Evolutionary conservation across 2,113 vertebrate species (phyloP).

Genomic region (Malurus alboscapulatus): DNA sequence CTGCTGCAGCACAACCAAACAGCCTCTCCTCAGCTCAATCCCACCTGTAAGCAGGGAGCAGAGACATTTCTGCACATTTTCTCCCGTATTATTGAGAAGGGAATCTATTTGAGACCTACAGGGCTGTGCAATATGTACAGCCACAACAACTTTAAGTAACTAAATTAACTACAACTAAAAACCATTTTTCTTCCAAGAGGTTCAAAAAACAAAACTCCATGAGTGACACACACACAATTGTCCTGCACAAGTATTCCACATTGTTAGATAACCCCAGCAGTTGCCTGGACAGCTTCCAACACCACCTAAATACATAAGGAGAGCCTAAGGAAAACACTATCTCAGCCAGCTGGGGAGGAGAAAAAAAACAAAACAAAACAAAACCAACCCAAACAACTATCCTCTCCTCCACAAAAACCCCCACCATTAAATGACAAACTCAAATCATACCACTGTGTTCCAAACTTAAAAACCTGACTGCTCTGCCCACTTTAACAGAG

Average conservation of each 20-base stretch:
- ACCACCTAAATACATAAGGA: not conserved
- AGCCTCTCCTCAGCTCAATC: not conserved
- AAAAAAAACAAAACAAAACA: too few species aligned
- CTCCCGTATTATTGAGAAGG: not conserved
- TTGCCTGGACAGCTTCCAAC: not conserved
- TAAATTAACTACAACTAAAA: not conserved
- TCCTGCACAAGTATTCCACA: not conserved
- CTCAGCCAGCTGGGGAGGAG: not conserved
- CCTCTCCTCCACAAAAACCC: accelerated
- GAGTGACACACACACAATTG: not conserved
- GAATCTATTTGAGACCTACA: not conserved
- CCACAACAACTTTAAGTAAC: not conserved
- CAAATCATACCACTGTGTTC: not conserved
- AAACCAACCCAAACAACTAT: not conserved
- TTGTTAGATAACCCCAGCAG: not conserved
- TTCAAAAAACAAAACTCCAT: not conserved
- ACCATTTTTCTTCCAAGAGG: not conserved
- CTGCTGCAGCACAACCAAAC: not conserved
- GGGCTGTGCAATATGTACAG: not conserved
- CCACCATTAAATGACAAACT: not conserved
- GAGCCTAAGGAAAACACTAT: not conserved
- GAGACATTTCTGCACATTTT: not conserved
- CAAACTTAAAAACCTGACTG: not conserved
- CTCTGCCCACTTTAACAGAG: not conserved
- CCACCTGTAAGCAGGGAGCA: not conserved